Percentiles rank a stretch among this genome's conserved stretches.
phyloP scores from a whole-genome alignment of 2,113 vertebrate genomes.

The Prinia subflava region DNA sequence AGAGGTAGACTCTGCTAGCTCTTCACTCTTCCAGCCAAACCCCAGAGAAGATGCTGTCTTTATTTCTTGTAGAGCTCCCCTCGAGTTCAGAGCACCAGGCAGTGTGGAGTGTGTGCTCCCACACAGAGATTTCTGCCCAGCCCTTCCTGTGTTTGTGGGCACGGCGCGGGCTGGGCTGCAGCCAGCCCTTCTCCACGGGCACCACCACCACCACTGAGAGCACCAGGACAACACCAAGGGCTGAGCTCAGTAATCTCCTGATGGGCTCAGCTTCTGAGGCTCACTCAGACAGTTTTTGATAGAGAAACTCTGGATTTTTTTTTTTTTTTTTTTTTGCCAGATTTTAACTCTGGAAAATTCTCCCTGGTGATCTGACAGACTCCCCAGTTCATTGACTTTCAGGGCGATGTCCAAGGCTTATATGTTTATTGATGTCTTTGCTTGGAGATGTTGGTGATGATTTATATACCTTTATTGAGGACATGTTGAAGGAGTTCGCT shows the following conservation, averaged over 20 bases:
- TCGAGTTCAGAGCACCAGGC: not conserved
- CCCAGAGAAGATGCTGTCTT: not conserved
- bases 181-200: accelerated
- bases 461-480: slow-evolving; percentile 10
- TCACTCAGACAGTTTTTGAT: not conserved
- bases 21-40: not conserved
- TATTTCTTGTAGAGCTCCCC: not conserved
- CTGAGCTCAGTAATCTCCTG: not conserved
- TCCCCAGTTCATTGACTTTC: not conserved
- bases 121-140: accelerated
- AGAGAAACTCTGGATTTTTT: not conserved
- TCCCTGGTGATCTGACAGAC: not conserved
- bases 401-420: not conserved
- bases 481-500: slow-evolving; percentile 1
- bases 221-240: not conserved
- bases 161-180: accelerated
- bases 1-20: not conserved
- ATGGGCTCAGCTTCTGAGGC: not conserved
- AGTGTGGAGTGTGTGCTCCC: not conserved
- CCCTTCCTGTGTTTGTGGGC: not conserved
- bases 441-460: not conserved
- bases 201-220: not conserved
- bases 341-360: not conserved
- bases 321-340: no score
- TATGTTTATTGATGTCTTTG: not conserved